Evolutionary conservation across 2,888 invertebrate genomes (phyloP).

Genomic region (Trachelus iudaicus): DNA sequence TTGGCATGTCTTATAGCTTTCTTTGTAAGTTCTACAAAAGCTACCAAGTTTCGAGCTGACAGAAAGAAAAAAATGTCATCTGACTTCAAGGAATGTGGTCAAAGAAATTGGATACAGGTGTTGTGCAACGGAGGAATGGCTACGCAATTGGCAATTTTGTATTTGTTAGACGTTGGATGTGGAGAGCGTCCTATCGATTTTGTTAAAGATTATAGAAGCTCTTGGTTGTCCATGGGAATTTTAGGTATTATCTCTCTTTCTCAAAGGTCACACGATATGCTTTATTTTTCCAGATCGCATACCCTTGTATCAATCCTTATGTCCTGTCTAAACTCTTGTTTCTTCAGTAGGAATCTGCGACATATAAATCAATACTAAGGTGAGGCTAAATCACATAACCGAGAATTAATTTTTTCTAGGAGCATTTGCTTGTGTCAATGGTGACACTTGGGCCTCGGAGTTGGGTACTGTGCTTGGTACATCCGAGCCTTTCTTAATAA

Average conservation of each 20-base stretch:
- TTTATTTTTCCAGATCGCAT: background rate
- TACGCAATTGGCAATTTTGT: constrained; percentile 79
- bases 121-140: constrained; percentile 92
- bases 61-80: constrained; percentile 78
- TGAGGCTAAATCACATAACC: background rate
- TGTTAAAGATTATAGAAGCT: constrained; percentile 77
- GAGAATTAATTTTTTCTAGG: constrained; percentile 64
- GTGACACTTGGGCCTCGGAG: constrained; percentile 94
- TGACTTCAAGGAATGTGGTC: constrained; percentile 86
- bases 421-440: constrained; percentile 83
- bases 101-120: constrained; percentile 90
- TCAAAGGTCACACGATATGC: background rate
- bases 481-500: constrained; percentile 79
- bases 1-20: constrained; percentile 78
- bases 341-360: background rate
- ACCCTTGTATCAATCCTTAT: background rate
- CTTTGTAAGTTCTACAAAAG: constrained; percentile 83
- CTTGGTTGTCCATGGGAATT: constrained; percentile 85
- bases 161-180: constrained; percentile 82
- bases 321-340: background rate
- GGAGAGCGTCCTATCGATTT: constrained; percentile 85
- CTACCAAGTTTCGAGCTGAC: constrained; percentile 79
- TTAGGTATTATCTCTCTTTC: constrained; percentile 68
- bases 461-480: constrained; percentile 80
- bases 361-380: background rate